Base-by-base conservation (phyloP, 2,797 vertebrate species). In the Aratinga solstitialis region DNA sequence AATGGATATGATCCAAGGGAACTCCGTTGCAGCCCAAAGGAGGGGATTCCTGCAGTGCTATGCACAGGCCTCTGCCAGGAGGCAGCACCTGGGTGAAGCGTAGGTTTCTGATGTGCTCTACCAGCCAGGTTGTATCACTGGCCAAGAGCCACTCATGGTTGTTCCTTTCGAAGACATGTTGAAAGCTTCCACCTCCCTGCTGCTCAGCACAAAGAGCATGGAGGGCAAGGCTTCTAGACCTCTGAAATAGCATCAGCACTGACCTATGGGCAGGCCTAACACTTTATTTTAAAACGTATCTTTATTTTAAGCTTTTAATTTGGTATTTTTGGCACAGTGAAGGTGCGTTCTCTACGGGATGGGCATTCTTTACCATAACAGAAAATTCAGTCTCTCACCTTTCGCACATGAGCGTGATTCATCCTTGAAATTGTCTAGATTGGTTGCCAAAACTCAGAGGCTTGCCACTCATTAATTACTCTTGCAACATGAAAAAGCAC, bases 371-470 rank as follows among this genome's bases (percentile, higher is more conserved):
- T 59, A 59, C 26, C 24, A 53, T 80, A 91, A 93, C 26, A 94
- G 89, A 97, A 96, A 96, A 96, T 94, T 96, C 94, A 80, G 87
- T 91, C 66, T 92, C 73, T 95, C 63, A 94, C 76, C 82, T 96
- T 95, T 96, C 5, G 7, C 87, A 92, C 76, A 63, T 78, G 87
- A 94, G 63, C 47, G n/a, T 94, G 96, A 96, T 95, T 94, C 83
- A 93, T 94, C 79, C 94, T 95, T 84, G 48, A 96, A 95, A 94
- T 77, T 83, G 72, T 58, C n/a, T 90, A 82, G 53, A 69, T 82
- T 81, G 47, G 77, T 71, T 92, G 86, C 93, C 93, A 90, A 81
- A 92, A 89, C 24, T 75, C 13, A 4, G 67, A 71, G 47, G 51
- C 73, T 42, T 74, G 69, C 42, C 84, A 87, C 65, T 76, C 66